Base-by-base conservation (phyloP, 30 jellyfish, hydroid and myxozoan species). In the Turritopsis rubra region DNA sequence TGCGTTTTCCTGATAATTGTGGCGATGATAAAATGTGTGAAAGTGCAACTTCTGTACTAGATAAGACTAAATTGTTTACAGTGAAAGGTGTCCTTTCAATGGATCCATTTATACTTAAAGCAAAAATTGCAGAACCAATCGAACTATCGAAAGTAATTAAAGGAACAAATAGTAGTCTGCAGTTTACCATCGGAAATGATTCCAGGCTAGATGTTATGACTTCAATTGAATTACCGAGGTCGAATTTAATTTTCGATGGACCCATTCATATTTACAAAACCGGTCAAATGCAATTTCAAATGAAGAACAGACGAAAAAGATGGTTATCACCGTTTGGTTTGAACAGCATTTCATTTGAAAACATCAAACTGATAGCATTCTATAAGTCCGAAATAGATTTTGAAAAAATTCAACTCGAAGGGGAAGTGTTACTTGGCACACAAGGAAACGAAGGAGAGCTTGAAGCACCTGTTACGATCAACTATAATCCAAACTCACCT, bases 21-120 rank as follows among this genome's bases (percentile, higher is more conserved):
- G 99, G 99, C 16, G 99, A 94, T 68, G 99, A 94, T 75, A 78
- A 89, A 70, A 84, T 86, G 85, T 94, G 99, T 86, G 80, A 54
- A 53, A 84, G 97, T 13, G 91, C 96, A 53, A 52, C 86, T 22
- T 75, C 86, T 41, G 83, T 94, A 27, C 70, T 94, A 16, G 94
- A 86, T 66, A 75, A 90, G 52, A 65, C 76, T 21, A 84, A 77
- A 81, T 80, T 91, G 66, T 94, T 66, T 66, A 94, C 99, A 52
- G 75, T 89, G 53, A 93, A 88, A 75, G 99, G 99, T 19, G 87
- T 83, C 7, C 81, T 94, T 4, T 84, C 96, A 16, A 71, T 89
- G 74, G 85, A 80, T 22, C 97, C 95, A 0, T 94, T 94, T 74
- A 28, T 41, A 21, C 89, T 94, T 1, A 85, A 52, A 28, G 96